These are phyloP conservation scores for Bothrops jararaca DNA, from an alignment of 2,113 vertebrate species.

Conservation along the genomic window DNA sequence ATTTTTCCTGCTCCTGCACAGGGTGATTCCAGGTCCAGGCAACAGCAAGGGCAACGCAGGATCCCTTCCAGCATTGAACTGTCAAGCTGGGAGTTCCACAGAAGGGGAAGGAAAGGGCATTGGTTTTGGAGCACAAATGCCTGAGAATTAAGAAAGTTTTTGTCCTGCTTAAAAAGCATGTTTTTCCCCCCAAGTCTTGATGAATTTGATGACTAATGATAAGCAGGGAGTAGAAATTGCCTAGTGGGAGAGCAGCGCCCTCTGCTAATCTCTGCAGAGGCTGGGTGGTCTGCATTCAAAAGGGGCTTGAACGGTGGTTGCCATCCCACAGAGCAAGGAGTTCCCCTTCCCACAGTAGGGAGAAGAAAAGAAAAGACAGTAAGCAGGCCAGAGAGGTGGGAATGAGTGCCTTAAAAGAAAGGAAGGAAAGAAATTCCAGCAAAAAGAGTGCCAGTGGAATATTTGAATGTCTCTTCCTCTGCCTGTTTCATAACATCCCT, in stretches of 20 bases:
- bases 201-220: constrained; percentile 31
- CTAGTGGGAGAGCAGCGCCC: constrained; percentile 34
- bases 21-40: neutral
- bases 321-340: constrained; percentile 26
- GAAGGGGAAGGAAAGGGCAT: neutral
- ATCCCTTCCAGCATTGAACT: neutral
- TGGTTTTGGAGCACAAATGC: neutral
- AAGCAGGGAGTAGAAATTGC: neutral
- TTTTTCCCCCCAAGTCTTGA: constrained; percentile 6
- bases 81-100: neutral
- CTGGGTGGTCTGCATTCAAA: constrained; percentile 60
- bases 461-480: constrained; percentile 63
- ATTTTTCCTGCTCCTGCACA: constrained; percentile 49
- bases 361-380: constrained; percentile 49
- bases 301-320: constrained; percentile 32
- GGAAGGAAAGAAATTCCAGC: constrained; percentile 38
- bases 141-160: neutral
- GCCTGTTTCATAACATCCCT: constrained; percentile 56
- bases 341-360: neutral
- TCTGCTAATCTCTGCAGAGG: neutral
- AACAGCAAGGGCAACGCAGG: neutral
- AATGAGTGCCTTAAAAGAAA: constrained; percentile 37
- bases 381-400: constrained; percentile 29
- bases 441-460: constrained; percentile 67
- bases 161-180: neutral